Conservation (phyloP, 2,113 vertebrate genomes). For the Seriola aureovittata region DNA sequence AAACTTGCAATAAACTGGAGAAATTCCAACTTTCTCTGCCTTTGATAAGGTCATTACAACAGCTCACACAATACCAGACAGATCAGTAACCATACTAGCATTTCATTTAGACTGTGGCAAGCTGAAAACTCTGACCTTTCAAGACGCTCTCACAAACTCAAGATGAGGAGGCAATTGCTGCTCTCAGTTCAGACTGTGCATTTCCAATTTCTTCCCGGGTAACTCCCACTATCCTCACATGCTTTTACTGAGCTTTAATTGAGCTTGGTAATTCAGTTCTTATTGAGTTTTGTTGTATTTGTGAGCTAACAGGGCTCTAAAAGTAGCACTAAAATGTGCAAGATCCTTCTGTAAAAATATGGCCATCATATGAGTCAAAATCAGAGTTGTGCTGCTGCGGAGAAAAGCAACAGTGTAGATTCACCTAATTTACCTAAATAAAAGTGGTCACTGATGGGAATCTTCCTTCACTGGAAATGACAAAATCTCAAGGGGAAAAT, state of each 20-base stretch:
- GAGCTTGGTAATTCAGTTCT: slow-evolving; percentile 41
- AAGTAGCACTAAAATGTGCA: neutral
- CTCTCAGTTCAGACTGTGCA: slow-evolving; percentile 48
- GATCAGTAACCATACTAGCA: slow-evolving; percentile 58
- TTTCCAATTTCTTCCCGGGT: slow-evolving; percentile 50
- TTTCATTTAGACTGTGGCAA: slow-evolving; percentile 61
- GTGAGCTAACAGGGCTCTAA: neutral
- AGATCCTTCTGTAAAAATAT: neutral
- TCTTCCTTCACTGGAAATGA: neutral
- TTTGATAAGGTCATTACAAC: slow-evolving; percentile 77
- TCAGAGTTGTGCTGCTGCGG: neutral
- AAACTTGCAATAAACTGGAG: slow-evolving; percentile 54
- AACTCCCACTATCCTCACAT: neutral
- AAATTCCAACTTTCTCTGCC: slow-evolving; percentile 50
- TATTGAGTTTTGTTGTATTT: neutral
- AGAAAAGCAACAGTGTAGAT: neutral
- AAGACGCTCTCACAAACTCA: slow-evolving; percentile 52
- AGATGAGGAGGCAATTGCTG: slow-evolving; percentile 54
- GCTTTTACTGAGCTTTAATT: slow-evolving; percentile 26
- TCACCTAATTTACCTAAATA: slow-evolving; percentile 6
- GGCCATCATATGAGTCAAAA: neutral
- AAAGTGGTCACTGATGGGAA: neutral
- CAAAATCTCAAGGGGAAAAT: slow-evolving; percentile 2
- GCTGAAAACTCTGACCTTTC: slow-evolving; percentile 77
- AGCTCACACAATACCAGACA: slow-evolving; percentile 56